phyloP scores from a whole-genome alignment of 2,113 vertebrate genomes.

The Pterophyllum scalare region DNA sequence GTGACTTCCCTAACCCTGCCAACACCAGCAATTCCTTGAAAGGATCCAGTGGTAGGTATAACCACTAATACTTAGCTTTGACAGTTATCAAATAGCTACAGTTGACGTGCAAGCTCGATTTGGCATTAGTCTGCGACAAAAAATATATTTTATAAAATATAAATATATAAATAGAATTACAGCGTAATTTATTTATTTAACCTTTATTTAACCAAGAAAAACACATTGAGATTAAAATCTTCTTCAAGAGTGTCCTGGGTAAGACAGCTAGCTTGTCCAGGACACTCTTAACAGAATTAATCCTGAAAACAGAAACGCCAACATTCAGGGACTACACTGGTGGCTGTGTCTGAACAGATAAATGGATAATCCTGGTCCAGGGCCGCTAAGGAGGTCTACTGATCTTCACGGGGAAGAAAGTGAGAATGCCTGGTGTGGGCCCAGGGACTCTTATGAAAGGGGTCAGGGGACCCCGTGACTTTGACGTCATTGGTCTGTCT shows the following conservation, averaged over 20 bases:
- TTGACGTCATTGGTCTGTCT: conserved; percentile 2
- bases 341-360: not conserved
- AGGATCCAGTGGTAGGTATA: too few relatives aligned
- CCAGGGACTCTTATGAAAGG: not conserved
- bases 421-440: not conserved
- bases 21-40: not conserved
- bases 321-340: not conserved
- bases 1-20: not conserved
- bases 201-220: too few relatives aligned
- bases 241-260: too few relatives aligned
- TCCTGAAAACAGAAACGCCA: not conserved
- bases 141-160: too few relatives aligned
- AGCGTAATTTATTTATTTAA: too few relatives aligned
- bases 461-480: not conserved
- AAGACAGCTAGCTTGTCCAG: too few relatives aligned
- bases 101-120: not conserved
- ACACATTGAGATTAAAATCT: too few relatives aligned
- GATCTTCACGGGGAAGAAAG: not conserved
- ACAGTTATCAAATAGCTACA: not conserved
- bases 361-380: not conserved
- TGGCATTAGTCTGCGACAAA: not conserved
- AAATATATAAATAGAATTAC: too few relatives aligned
- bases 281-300: too few relatives aligned
- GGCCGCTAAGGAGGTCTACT: not conserved
- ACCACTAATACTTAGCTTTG: not conserved